phyloP scores from a whole-genome alignment of 2,113 vertebrate genomes.

The Hystrix brachyura region DNA sequence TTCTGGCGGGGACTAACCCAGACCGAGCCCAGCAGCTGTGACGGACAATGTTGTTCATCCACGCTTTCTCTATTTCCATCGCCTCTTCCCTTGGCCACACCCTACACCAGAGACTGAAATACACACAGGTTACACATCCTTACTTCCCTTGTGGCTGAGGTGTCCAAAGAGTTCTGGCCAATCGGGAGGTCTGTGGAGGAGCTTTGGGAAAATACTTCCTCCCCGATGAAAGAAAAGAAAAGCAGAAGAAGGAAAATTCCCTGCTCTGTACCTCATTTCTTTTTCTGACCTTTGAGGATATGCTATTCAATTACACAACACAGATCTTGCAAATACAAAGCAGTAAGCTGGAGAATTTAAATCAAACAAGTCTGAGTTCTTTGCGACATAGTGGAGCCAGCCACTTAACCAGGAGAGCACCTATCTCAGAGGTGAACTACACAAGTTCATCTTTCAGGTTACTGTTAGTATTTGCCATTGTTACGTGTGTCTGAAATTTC shows the following conservation, averaged over 20 bases:
- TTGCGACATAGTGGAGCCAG: background rate
- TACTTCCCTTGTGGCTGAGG: background rate
- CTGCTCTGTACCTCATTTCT: background rate
- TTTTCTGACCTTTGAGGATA: background rate
- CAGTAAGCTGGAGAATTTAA: background rate
- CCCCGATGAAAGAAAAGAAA: background rate
- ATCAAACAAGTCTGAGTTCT: background rate
- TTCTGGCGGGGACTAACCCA: background rate
- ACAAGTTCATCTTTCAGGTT: background rate
- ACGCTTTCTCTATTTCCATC: background rate
- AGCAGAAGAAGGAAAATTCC: background rate
- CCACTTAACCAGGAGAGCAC: background rate
- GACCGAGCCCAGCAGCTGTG: background rate
- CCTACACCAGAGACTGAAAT: background rate
- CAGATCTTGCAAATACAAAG: background rate
- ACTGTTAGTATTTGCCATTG: background rate
- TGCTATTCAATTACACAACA: background rate
- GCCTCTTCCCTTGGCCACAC: background rate
- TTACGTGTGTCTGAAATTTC: background rate
- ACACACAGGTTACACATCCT: background rate
- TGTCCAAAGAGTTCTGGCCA: background rate
- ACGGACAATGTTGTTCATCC: too few relatives aligned
- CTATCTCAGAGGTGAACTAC: background rate
- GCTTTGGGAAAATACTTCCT: background rate
- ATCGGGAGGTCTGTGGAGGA: background rate